Evolutionary conservation across 1,140 invertebrate genomes (phyloP).

Genomic region (Leptinotarsa defecta): DNA sequence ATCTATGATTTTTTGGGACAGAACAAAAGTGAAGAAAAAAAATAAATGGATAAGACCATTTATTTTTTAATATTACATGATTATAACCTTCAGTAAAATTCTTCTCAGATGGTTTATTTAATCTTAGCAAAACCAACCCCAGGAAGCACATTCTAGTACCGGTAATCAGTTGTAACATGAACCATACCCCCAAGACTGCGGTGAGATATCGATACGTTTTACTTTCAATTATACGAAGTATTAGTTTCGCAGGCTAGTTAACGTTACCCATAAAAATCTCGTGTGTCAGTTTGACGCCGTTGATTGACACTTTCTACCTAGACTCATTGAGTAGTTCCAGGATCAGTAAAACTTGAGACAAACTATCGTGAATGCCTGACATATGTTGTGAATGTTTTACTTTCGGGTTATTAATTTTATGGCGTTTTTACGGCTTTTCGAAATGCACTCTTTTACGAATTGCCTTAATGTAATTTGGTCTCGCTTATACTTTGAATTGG

Average conservation of each 20-base stretch:
- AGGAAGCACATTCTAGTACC: no score
- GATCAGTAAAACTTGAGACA: constrained; percentile 15
- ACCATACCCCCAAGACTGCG: not conserved
- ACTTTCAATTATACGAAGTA: not conserved
- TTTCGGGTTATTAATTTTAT: constrained; percentile 18
- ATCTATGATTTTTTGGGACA: no score
- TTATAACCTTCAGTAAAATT: no score
- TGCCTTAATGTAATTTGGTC: constrained; percentile 16
- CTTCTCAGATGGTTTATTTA: no score
- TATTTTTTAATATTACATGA: no score
- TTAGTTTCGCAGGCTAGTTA: not conserved
- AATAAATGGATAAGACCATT: no score
- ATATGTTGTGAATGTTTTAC: constrained; percentile 14
- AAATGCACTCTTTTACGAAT: constrained; percentile 7
- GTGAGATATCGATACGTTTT: not conserved
- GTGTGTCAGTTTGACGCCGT: constrained; percentile 27
- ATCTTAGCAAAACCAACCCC: no score
- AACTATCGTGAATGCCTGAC: constrained; percentile 9
- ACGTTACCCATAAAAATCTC: not conserved
- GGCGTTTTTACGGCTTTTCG: constrained; percentile 14
- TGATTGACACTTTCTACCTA: constrained; percentile 31
- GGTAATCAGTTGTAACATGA: no score
- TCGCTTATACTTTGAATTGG: not conserved
- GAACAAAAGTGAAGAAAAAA: no score
- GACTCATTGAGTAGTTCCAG: constrained; percentile 7